A percentile compares a stretch with the other conserved stretches of the same genome.
These are phyloP conservation scores for Volucella inflata DNA, from an alignment of 2,888 invertebrate genomes.

Conservation along the genomic window DNA sequence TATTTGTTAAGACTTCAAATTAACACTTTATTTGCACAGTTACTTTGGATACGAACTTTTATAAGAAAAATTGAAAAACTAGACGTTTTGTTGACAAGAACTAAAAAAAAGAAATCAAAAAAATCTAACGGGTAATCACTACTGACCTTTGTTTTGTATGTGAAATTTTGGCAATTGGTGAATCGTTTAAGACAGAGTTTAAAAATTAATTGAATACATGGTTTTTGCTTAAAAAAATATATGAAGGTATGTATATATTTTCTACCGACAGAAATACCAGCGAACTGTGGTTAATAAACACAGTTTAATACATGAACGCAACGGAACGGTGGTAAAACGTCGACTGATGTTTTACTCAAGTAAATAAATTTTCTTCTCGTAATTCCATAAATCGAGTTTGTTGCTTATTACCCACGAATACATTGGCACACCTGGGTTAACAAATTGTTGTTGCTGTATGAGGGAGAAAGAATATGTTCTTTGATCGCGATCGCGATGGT, in stretches of 20 bases:
- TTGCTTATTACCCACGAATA: conserved; percentile 67
- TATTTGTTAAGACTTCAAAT: conserved; percentile 8
- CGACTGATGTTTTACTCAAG: conserved; percentile 67
- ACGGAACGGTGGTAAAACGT: conserved; percentile 74
- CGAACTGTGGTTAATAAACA: conserved; percentile 15
- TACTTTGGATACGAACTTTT: too few relatives aligned
- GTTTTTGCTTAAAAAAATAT: conserved; percentile 17
- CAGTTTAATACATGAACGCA: conserved; percentile 55
- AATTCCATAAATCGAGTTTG: conserved; percentile 66
- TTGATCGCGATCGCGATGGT: conserved; percentile 42
- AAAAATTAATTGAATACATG: conserved; percentile 21
- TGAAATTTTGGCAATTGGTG: conserved; percentile 33
- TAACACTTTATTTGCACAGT: background rate
- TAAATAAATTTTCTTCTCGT: conserved; percentile 71
- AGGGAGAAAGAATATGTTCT: conserved; percentile 48
- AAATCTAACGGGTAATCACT: conserved; percentile 25
- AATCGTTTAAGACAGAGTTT: background rate
- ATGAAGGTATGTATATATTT: conserved; percentile 1
- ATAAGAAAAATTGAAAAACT: too few relatives aligned
- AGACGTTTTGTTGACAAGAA: background rate
- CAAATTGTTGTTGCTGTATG: conserved; percentile 28
- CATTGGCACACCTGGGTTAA: conserved; percentile 60
- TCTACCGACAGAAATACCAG: conserved; percentile 53
- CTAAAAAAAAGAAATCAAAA: conserved; percentile 6
- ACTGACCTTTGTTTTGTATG: conserved; percentile 34